These are phyloP conservation scores for Lagodon rhomboides DNA, from an alignment of 2,797 vertebrate genomes.

Conservation along the genomic window DNA sequence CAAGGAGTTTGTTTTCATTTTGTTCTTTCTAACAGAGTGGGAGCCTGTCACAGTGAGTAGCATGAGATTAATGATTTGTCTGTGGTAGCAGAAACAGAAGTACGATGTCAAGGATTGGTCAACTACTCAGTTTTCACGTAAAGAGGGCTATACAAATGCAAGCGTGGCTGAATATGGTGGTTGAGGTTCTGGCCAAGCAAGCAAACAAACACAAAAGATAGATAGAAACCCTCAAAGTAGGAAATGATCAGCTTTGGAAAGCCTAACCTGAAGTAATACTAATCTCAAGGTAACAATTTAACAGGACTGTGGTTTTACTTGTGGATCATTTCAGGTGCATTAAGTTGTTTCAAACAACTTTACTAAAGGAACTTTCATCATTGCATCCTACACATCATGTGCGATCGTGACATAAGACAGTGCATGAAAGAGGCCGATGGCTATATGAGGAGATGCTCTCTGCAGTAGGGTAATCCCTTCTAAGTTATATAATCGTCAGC, in stretches of 20 bases:
- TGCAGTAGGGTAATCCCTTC: slow-evolving; percentile 36
- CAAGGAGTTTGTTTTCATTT: background rate
- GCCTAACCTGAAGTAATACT: background rate
- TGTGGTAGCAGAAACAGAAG: background rate
- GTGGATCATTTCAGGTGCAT: background rate
- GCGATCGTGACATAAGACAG: background rate
- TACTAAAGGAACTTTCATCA: background rate
- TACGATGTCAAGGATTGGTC: background rate
- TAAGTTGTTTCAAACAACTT: too few species aligned
- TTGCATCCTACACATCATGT: background rate
- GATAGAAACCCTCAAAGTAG: background rate
- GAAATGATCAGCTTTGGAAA: background rate
- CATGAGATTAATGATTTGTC: background rate
- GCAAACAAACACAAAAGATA: background rate
- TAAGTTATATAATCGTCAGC: slow-evolving; percentile 37
- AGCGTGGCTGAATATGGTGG: background rate
- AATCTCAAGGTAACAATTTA: background rate
- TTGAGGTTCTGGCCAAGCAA: background rate
- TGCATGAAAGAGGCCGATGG: too few species aligned
- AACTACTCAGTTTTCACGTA: background rate
- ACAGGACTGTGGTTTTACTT: background rate
- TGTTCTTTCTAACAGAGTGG: background rate
- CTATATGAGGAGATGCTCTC: slow-evolving; percentile 18
- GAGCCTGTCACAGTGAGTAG: background rate
- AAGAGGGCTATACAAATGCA: too few species aligned